These are phyloP conservation scores for Brachyhypopomus gauderio DNA, from an alignment of 2,113 vertebrate genomes.

Conservation along the genomic window DNA sequence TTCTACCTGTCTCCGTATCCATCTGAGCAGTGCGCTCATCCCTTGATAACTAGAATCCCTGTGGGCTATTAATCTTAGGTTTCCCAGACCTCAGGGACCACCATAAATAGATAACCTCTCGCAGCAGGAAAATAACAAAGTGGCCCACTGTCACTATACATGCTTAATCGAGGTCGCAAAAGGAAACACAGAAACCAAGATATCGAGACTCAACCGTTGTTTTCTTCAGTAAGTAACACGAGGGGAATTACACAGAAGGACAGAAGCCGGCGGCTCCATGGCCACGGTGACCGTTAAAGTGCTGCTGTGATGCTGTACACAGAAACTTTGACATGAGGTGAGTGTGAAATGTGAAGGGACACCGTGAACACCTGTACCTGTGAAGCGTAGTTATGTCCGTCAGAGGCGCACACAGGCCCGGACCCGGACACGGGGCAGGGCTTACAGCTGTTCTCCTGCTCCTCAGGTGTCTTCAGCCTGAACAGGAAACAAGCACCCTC, in stretches of 20 bases:
- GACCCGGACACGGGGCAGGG: constrained; percentile 85
- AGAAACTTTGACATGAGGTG: not conserved
- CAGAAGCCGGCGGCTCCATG: not conserved
- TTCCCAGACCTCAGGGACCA: not conserved
- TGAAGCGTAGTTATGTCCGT: constrained; percentile 95
- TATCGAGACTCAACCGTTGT: not conserved
- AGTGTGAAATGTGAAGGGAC: not conserved
- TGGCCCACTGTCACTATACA: not conserved
- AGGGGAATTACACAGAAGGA: not conserved
- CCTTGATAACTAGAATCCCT: constrained; percentile 11
- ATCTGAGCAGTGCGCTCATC: constrained; percentile 12
- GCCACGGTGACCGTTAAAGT: not conserved
- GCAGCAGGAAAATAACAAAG: constrained; percentile 28
- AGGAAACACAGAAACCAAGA: constrained; percentile 17
- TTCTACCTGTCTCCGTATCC: not conserved
- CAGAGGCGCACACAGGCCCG: constrained; percentile 89
- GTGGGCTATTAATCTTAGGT: constrained; percentile 33
- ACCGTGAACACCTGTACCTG: constrained; percentile 73
- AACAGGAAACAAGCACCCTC: constrained; percentile 9
- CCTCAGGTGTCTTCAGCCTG: constrained; percentile 86
- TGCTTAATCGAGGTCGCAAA: constrained; percentile 28
- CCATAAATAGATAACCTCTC: constrained; percentile 11
- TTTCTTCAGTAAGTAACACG: not conserved
- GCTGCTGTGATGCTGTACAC: not conserved
- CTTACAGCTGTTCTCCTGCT: constrained; percentile 85